Evolutionary conservation across 2,113 vertebrate genomes (phyloP).

Genomic region (Saguinus midas): DNA sequence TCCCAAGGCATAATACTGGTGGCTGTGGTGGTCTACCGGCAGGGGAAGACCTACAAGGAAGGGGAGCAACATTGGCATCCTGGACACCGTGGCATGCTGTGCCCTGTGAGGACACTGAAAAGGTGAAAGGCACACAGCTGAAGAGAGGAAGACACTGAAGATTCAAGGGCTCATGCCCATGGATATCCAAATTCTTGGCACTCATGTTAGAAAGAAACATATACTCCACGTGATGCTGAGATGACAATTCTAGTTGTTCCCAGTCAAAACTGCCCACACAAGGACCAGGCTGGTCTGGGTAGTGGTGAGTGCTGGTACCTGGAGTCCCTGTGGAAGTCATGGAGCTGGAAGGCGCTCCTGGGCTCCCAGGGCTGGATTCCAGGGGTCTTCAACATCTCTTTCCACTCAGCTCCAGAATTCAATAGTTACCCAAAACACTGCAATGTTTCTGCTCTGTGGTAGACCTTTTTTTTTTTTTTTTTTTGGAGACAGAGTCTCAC

Average conservation of each 20-base stretch:
- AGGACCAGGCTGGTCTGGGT: background rate
- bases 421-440: background rate
- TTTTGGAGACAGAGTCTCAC: too few relatives aligned
- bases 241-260: background rate
- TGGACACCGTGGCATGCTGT: accelerated
- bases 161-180: background rate
- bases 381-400: background rate
- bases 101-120: background rate
- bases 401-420: background rate
- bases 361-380: background rate
- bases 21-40: accelerated
- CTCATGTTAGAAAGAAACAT: background rate
- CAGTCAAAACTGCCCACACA: background rate
- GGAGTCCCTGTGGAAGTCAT: background rate
- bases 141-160: background rate
- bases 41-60: accelerated
- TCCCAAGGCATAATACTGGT: accelerated
- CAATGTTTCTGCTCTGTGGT: background rate
- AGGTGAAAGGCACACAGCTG: background rate
- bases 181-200: background rate
- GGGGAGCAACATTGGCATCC: background rate
- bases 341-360: background rate
- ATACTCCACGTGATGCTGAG: background rate
- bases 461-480: too few relatives aligned
- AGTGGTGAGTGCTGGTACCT: background rate